Conservation (phyloP, 2,888 invertebrate genomes). For the Adineta ricciae region DNA sequence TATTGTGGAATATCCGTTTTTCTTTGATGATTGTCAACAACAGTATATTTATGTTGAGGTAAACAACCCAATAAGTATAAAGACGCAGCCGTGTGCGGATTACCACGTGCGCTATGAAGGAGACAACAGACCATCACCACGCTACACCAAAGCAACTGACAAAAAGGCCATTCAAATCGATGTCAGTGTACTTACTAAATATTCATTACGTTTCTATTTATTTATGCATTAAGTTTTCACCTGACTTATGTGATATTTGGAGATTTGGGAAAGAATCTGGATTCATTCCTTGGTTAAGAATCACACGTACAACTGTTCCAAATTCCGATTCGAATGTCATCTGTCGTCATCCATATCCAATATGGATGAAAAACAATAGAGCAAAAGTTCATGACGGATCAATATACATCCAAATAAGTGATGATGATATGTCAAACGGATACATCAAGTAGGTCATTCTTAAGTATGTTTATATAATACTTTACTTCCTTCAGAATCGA, state of each 20-base stretch:
- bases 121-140: not conserved
- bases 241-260: not conserved
- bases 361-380: not conserved
- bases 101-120: not conserved
- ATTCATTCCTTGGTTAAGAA: not conserved
- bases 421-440: not conserved
- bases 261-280: not conserved
- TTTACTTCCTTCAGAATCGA: not conserved
- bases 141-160: not conserved
- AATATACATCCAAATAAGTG: not conserved
- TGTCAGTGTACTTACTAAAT: not conserved
- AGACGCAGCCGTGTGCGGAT: not conserved
- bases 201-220: not conserved
- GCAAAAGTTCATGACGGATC: not conserved
- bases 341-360: not conserved
- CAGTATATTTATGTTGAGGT: not conserved
- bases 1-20: not conserved
- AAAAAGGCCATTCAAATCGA: not conserved
- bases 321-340: not conserved
- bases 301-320: not conserved
- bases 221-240: not conserved
- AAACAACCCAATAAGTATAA: not conserved
- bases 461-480: not conserved
- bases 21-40: not conserved
- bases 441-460: not conserved